Evolutionary conservation across 2,113 vertebrate species (phyloP).

Genomic region (Eudorcas thomsonii): DNA sequence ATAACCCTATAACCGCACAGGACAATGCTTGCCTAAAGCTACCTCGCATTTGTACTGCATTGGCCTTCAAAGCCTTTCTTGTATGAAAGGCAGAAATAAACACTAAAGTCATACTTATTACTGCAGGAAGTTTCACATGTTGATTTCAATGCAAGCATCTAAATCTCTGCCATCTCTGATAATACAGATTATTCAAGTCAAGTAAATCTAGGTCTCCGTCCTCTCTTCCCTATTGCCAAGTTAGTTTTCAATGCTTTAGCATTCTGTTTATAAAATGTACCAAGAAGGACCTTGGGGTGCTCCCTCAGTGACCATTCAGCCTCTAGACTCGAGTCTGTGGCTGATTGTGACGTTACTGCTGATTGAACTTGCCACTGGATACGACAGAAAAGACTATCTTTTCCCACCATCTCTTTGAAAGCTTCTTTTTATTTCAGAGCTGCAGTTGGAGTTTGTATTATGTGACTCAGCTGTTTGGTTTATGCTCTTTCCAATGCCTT

Average conservation of each 20-base stretch:
- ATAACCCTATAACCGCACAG: background rate
- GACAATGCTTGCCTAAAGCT: background rate
- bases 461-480: constrained; percentile 22
- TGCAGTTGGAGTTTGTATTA: constrained; percentile 32
- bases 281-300: background rate
- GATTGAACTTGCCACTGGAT: background rate
- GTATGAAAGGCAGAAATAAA: background rate
- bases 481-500: constrained; percentile 10
- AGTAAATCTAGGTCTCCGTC: background rate
- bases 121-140: background rate
- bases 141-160: background rate
- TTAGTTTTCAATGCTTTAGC: background rate
- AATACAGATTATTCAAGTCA: background rate
- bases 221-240: background rate
- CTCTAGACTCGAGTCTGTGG: background rate
- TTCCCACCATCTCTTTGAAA: constrained; percentile 9
- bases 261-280: background rate
- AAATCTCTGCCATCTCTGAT: background rate
- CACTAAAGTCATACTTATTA: background rate
- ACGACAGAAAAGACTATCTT: constrained; percentile 16
- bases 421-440: constrained; percentile 16
- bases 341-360: constrained; percentile 14
- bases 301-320: background rate
- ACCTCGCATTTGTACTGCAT: background rate
- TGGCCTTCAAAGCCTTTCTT: background rate